These are phyloP conservation scores for Myzus persicae DNA, from an alignment of 1,140 invertebrate species.

Conservation along the genomic window DNA sequence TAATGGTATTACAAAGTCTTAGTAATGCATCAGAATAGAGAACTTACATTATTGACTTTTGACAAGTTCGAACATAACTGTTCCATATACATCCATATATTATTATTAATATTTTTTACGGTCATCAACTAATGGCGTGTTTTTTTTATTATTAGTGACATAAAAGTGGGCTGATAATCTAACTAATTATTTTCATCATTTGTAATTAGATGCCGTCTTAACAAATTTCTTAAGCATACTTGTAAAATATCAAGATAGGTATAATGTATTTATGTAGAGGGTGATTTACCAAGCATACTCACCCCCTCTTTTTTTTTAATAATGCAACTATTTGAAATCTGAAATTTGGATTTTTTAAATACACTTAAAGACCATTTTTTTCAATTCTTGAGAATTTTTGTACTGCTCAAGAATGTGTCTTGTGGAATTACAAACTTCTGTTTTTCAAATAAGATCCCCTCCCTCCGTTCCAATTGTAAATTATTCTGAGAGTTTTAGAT, in stretches of 20 bases:
- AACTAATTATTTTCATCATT: neutral
- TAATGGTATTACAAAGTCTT: neutral
- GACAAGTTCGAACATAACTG: slow-evolving; percentile 18
- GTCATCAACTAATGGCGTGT: neutral
- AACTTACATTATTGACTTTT: neutral
- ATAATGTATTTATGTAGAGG: no score
- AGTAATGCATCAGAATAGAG: neutral
- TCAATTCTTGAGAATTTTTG: no score
- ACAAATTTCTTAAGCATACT: neutral
- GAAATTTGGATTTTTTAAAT: no score
- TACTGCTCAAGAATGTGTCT: no score
- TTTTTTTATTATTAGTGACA: neutral
- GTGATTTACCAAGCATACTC: no score
- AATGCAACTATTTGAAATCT: no score
- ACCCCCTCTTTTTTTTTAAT: no score
- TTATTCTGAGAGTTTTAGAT: no score
- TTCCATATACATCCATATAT: neutral
- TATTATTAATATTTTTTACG: neutral
- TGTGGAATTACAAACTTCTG: no score
- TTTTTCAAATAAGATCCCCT: no score
- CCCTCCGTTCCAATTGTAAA: no score
- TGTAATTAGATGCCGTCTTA: neutral
- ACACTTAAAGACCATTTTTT: no score
- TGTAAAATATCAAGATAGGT: neutral
- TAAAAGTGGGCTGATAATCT: neutral